Conservation (phyloP, 2,797 vertebrate species). For the Acropternis orthonyx region DNA sequence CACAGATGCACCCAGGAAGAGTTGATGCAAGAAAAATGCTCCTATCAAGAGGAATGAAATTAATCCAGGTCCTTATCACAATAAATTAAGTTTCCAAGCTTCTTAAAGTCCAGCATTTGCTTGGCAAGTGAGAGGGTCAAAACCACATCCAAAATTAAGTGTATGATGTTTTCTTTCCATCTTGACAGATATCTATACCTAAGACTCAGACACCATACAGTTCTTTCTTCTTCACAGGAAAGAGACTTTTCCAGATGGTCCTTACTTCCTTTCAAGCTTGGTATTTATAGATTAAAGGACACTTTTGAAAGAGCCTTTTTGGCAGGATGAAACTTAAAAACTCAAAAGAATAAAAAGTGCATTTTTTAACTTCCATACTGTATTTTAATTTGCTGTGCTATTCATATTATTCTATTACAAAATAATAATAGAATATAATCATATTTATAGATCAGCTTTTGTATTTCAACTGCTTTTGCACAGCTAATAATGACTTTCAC, state of each 20-base stretch:
- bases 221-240: background rate
- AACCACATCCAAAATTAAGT: background rate
- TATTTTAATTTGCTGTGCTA: slow-evolving; percentile 12
- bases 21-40: background rate
- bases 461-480: background rate
- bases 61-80: background rate
- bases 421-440: slow-evolving; percentile 39
- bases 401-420: slow-evolving; percentile 7
- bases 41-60: background rate
- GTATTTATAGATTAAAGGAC: slow-evolving; percentile 3
- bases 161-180: background rate
- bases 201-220: background rate
- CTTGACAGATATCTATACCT: background rate
- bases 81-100: background rate
- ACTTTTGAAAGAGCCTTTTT: background rate
- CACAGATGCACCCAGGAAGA: background rate
- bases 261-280: background rate
- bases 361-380: background rate
- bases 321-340: background rate
- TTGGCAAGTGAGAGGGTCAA: background rate
- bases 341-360: background rate
- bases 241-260: background rate
- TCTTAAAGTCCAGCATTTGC: background rate
- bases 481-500: slow-evolving; percentile 9
- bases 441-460: background rate